phyloP scores from a whole-genome alignment of 2,888 invertebrate species.

The Conchocele bisecta region DNA sequence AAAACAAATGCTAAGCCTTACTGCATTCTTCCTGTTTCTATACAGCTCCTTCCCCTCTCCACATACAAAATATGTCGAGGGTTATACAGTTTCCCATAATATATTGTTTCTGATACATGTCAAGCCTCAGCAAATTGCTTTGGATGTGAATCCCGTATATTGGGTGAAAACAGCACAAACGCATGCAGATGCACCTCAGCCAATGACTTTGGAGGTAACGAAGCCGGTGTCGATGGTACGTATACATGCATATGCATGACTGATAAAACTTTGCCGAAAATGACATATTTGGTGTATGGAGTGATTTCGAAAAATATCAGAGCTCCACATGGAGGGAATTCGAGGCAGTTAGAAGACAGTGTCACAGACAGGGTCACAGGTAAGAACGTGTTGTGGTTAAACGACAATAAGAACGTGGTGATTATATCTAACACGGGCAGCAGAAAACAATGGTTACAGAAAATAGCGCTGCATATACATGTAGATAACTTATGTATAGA shows the following conservation, averaged over 20 bases:
- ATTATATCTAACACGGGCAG: slow-evolving; percentile 1
- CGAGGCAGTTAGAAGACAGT: slow-evolving; percentile 14
- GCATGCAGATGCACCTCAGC: too few relatives aligned
- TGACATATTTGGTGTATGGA: slow-evolving; percentile 17
- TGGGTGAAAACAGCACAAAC: background rate
- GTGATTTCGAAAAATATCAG: background rate
- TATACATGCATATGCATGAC: too few relatives aligned
- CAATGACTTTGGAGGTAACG: background rate
- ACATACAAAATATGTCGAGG: too few relatives aligned
- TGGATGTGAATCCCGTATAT: background rate
- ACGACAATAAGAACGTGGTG: slow-evolving; percentile 12
- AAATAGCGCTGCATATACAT: background rate
- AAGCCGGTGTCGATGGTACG: too few relatives aligned
- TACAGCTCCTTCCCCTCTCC: too few relatives aligned
- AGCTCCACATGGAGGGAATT: slow-evolving; percentile 25
- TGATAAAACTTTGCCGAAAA: background rate
- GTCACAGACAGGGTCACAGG: background rate
- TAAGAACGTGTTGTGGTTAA: slow-evolving; percentile 2
- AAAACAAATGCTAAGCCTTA: too few relatives aligned
- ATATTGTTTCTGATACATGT: background rate
- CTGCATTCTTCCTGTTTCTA: too few relatives aligned
- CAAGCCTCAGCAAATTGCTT: background rate
- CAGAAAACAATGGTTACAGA: background rate
- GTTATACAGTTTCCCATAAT: too few relatives aligned
- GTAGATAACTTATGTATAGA: background rate